These are phyloP conservation scores for Rhinogobio ventralis DNA, from an alignment of 2,797 vertebrate genomes.

Conservation along the genomic window DNA sequence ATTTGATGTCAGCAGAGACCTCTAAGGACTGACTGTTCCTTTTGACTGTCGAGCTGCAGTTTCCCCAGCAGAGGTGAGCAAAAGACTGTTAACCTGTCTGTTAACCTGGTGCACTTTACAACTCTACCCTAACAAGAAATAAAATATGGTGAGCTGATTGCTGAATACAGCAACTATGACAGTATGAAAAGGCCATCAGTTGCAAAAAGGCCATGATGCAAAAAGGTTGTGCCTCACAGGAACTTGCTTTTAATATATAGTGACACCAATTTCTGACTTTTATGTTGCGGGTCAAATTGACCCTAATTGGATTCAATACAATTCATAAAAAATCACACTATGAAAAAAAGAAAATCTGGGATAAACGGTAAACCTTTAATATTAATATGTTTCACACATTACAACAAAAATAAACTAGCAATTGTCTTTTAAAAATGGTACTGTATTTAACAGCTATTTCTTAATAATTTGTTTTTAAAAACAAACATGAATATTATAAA, in stretches of 20 bases:
- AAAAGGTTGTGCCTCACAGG: conserved; percentile 22
- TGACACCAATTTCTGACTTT: neutral
- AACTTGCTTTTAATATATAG: conserved; percentile 1
- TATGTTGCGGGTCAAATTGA: neutral
- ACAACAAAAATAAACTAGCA: neutral
- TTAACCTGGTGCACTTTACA: neutral
- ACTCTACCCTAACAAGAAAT: neutral
- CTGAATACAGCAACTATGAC: neutral
- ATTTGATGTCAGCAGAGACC: conserved; percentile 59
- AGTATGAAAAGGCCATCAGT: conserved; percentile 31
- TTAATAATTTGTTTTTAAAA: neutral
- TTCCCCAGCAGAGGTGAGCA: conserved; percentile 26
- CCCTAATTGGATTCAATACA: neutral
- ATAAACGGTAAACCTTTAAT: neutral
- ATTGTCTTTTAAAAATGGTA: neutral
- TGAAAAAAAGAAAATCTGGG: neutral
- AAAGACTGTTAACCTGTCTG: neutral
- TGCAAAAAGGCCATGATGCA: conserved; percentile 15
- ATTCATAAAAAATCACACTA: neutral
- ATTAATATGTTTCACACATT: neutral
- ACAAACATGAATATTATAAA: neutral
- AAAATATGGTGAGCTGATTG: neutral
- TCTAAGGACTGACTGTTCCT: neutral
- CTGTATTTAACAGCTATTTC: neutral
- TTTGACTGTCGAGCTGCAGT: neutral